Evolutionary conservation across 2,797 vertebrate species (phyloP).

Genomic region (Leuciscus waleckii): DNA sequence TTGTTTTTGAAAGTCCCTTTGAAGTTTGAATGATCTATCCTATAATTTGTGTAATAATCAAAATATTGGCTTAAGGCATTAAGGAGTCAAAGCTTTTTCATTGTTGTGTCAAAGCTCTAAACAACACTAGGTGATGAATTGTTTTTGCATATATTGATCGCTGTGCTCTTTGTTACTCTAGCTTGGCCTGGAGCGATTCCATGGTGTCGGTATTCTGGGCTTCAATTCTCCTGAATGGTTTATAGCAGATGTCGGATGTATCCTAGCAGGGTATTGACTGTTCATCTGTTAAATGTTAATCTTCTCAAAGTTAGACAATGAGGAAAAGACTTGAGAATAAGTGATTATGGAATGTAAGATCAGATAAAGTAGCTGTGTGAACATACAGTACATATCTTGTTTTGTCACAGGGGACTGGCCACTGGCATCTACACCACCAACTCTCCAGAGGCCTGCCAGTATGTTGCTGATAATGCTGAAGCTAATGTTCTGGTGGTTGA

Average conservation of each 20-base stretch:
- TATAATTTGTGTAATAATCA: neutral
- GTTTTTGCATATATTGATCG: constrained; percentile 40
- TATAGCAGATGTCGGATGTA: constrained; percentile 78
- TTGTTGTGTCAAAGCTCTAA: neutral
- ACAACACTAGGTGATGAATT: constrained; percentile 62
- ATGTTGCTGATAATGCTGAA: constrained; percentile 76
- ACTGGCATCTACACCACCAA: constrained; percentile 84
- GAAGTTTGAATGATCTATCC: neutral
- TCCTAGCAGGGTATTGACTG: constrained; percentile 78
- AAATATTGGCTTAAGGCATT: constrained; percentile 58
- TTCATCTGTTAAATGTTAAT: neutral
- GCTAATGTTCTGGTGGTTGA: constrained; percentile 83
- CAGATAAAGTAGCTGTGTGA: neutral
- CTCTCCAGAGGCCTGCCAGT: constrained; percentile 78
- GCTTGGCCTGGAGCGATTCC: constrained; percentile 81
- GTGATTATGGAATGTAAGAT: neutral
- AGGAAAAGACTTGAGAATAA: neutral
- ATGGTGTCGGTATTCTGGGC: constrained; percentile 82
- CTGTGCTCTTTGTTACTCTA: constrained; percentile 58
- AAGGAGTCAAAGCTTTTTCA: constrained; percentile 65
- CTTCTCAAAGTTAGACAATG: neutral
- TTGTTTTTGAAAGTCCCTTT: neutral
- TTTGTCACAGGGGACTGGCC: constrained; percentile 74
- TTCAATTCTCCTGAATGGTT: constrained; percentile 85
- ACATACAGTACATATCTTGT: neutral